Evolutionary conservation across 1,140 invertebrate genomes (phyloP), one percentile per base, ranked within the genome.

Genomic region (Pseudomyrmex dendroicus): DNA sequence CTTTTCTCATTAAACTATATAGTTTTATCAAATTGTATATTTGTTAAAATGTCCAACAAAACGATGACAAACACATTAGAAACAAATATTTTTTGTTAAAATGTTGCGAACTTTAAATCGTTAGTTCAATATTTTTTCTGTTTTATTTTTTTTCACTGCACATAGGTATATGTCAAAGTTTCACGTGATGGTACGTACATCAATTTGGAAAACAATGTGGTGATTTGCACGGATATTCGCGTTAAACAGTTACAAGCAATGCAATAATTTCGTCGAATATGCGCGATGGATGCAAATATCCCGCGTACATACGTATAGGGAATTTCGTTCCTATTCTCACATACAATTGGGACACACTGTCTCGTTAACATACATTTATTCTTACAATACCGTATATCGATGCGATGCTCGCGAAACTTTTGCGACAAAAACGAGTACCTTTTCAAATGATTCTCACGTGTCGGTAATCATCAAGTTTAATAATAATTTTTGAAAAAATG

Each of bases 211-310:
- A 15, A 12, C 25, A 52, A 15, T 52, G 12, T 8, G n/a, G 13
- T 54, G 56, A 77, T 77, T 67, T 22, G n/a, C 57, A n/a, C 17
- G 22, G 63, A 57, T 66, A 70, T 78, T 70, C 12, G 15, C 10
- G 25, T 48, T 48, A 48, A 78, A 57, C 10, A 48, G 64, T 68
- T 78, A 20, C 64, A 13, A 9, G 15, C 52, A 44, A 70, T 17
- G 54, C 68, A 44, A 80, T 72, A 35, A 72, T 80, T 59, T 59
- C n/a, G 20, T 62, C 76, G 76, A 70, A 80, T 80, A 59, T 13
- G 64, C 35, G 35, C 44, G 44, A 80, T n/a, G 66, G 50, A 59
- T 80, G 66, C 54, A 72, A 80, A 80, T 70, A 59, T 9, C 15
- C 1, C 25, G 20, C 44, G 25, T 80, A 7, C 35, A 35, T 35